Base-by-base conservation (phyloP, 1,140 invertebrate genomes). In the Aphaenogaster rudis region DNA sequence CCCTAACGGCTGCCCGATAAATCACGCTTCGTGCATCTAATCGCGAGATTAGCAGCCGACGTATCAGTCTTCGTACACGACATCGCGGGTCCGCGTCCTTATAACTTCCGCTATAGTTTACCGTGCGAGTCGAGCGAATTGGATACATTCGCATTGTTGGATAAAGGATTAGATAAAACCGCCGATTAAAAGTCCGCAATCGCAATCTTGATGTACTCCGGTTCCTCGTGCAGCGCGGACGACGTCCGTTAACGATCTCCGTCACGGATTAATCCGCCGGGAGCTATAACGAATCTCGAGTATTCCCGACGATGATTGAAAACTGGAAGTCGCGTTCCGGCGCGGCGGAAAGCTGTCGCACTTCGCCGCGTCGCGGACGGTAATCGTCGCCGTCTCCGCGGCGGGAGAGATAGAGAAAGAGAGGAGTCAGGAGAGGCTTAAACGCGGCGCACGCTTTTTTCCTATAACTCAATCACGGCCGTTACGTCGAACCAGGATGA, bases 401-500 rank as follows among this genome's bases (percentile, higher is more conserved):
- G n/a, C 72, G 36, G n/a, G 17, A 42, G 4, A n/a, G 11, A 13
- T 28, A 76, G n/a, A 76, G 36, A 13, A 17, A 54, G 11, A 11
- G 54, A 57, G 63, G 39, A 21, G 39, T 28, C 28, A 48, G 5
- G 3, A 45, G 28, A 57, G 59, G 85, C 81, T 69, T 85, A 86
- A 90, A 90, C 45, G 72, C 72, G 78, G 50, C n/a, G 52, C 50
- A 15, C 52, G 54, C 74, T 86, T 78, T 79, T 88, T 88, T 77
- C 36, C 54, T 42, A 59, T 57, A 79, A 88, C 81, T 86, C 86
- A 90, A 91, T 91, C 89, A 90, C 76, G 88, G 88, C 57, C 88
- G 85, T 87, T 61, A 78, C 88, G 74, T 90, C 88, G 89, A 90
- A 90, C 42, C 88, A 74, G 88, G 86, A 90, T 81, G 79, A 90